These are phyloP conservation scores for Sinonovacula constricta DNA, from an alignment of 1,140 invertebrate species.

Conservation along the genomic window DNA sequence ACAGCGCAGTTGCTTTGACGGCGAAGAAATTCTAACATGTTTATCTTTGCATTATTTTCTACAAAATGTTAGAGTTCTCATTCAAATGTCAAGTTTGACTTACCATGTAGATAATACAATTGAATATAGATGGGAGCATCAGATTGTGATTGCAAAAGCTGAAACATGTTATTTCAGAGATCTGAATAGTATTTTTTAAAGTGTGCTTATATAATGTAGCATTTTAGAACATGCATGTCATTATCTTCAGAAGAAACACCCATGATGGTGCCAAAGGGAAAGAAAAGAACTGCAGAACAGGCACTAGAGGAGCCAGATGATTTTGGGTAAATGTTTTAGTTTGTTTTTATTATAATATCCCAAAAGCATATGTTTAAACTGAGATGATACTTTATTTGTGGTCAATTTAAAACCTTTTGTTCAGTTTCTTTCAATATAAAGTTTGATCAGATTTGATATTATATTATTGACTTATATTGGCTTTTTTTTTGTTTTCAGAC, in stretches of 20 bases:
- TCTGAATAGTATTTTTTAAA: neutral
- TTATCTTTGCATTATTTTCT: no score
- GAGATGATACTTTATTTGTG: neutral
- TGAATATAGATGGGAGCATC: neutral
- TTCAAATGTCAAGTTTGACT: neutral
- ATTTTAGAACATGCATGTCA: neutral
- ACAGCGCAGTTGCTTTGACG: no score
- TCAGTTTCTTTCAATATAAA: neutral
- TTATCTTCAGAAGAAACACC: constrained; percentile 49
- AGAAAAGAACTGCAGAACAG: constrained; percentile 34
- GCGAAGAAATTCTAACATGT: no score
- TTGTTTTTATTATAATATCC: neutral
- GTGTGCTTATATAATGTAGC: neutral
- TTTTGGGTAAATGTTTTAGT: constrained; percentile 47
- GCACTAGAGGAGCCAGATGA: constrained; percentile 35
- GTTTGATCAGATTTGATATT: neutral
- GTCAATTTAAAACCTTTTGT: neutral
- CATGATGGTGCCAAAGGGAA: constrained; percentile 26
- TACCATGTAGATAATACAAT: neutral
- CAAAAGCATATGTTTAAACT: neutral
- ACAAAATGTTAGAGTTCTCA: no score
- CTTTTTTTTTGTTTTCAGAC: constrained; percentile 53
- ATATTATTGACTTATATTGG: neutral
- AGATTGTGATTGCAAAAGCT: neutral
- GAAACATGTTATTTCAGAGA: neutral